Conservation (phyloP, 2,888 invertebrate species). For the Abrostola triplasia region DNA sequence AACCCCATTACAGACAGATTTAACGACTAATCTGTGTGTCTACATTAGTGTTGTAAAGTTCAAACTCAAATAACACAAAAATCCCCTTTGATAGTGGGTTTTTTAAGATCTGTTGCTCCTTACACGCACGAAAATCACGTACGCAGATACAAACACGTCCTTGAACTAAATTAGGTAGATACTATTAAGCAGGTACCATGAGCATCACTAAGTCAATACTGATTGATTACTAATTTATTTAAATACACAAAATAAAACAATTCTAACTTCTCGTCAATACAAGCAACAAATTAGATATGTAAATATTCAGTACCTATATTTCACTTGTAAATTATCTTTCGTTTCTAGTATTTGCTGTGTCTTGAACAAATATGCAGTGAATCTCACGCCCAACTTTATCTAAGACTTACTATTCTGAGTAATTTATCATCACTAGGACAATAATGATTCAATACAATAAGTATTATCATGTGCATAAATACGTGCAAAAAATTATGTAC, state of each 20-base stretch:
- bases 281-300: constrained; percentile 21
- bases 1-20: constrained; percentile 63
- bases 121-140: constrained; percentile 25
- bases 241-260: neutral
- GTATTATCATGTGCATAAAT: constrained; percentile 18
- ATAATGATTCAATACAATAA: constrained; percentile 45
- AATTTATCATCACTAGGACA: constrained; percentile 46
- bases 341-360: constrained; percentile 33
- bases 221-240: constrained; percentile 11
- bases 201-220: neutral
- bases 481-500: neutral
- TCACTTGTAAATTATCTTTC: constrained; percentile 29
- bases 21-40: constrained; percentile 61
- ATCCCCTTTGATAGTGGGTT: constrained; percentile 45
- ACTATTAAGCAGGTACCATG: constrained; percentile 8
- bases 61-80: constrained; percentile 52
- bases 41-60: constrained; percentile 57
- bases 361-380: constrained; percentile 41
- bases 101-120: constrained; percentile 36
- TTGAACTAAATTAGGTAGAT: constrained; percentile 29
- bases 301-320: constrained; percentile 27
- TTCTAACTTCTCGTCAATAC: neutral
- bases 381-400: constrained; percentile 41
- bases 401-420: constrained; percentile 25
- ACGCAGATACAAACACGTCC: constrained; percentile 15